These are phyloP conservation scores for Prinia subflava DNA, from an alignment of 2,113 vertebrate genomes.

Conservation along the genomic window DNA sequence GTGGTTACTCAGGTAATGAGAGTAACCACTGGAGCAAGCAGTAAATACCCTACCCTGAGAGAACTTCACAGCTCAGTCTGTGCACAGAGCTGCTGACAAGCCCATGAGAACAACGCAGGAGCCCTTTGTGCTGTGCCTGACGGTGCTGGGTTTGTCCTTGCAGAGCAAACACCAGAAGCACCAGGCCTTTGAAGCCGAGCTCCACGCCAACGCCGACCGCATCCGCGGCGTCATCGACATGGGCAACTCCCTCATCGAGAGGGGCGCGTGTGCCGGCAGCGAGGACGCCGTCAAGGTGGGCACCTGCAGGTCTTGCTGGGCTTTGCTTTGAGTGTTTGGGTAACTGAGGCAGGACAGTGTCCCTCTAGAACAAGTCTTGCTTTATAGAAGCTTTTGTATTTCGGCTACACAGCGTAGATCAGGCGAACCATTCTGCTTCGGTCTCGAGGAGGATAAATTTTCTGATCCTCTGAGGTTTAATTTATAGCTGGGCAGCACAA, in stretches of 20 bases:
- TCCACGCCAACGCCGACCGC: constrained; percentile 94
- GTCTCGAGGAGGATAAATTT: not conserved
- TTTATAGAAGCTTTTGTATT: not conserved
- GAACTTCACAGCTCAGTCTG: not conserved
- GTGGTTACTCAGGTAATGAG: not conserved
- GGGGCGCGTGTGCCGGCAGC: constrained; percentile 93
- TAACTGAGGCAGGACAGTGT: not conserved
- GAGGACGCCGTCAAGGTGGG: constrained; percentile 96
- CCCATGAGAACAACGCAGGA: not conserved
- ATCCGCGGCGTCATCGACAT: constrained; percentile 95
- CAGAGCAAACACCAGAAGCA: constrained; percentile 99
- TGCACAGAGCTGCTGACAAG: not conserved
- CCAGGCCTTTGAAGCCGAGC: constrained; percentile 96
- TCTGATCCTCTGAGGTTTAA: not conserved
- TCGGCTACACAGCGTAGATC: rapidly evolving
- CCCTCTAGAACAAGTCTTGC: not conserved
- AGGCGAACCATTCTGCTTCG: rapidly evolving
- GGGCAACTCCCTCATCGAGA: constrained; percentile 93
- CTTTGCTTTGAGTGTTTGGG: not conserved
- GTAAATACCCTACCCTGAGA: not conserved
- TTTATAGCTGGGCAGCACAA: not conserved
- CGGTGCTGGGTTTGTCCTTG: not conserved
- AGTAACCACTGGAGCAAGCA: not conserved
- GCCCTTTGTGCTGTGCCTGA: not conserved
- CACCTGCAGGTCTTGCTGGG: not conserved